These are phyloP conservation scores for Dendronephthya gigantea DNA, from an alignment of 64 coral and sea anemone species.

Conservation along the genomic window DNA sequence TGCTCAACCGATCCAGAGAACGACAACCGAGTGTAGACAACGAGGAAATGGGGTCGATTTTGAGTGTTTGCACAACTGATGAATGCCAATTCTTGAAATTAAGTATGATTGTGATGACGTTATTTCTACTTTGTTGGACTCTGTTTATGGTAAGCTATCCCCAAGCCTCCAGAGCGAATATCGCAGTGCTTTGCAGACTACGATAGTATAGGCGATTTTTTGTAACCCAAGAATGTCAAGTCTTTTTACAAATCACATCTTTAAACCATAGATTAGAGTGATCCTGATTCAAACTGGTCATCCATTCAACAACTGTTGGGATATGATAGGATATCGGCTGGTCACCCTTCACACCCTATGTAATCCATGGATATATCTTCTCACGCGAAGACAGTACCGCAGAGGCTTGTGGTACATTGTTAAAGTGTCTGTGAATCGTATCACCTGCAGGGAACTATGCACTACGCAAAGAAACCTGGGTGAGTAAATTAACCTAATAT, in stretches of 20 bases:
- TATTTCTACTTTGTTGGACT: slow-evolving; percentile 68
- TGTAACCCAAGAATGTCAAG: not conserved
- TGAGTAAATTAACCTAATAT: no score
- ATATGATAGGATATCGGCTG: slow-evolving; percentile 60
- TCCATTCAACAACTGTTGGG: slow-evolving; percentile 58
- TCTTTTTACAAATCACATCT: not conserved
- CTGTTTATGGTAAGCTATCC: slow-evolving; percentile 67
- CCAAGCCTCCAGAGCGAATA: not conserved
- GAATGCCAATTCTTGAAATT: slow-evolving; percentile 84
- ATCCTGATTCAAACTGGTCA: slow-evolving; percentile 71
- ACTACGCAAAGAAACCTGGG: not conserved
- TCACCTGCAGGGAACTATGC: slow-evolving; percentile 41
- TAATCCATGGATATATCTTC: slow-evolving; percentile 76
- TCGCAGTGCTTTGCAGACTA: no score
- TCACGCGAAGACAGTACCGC: slow-evolving; percentile 72
- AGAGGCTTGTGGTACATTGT: slow-evolving; percentile 81
- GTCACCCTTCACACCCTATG: slow-evolving; percentile 61
- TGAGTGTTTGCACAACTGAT: not conserved
- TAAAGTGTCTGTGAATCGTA: slow-evolving; percentile 36
- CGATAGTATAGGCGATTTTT: not conserved
- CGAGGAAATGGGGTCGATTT: not conserved
- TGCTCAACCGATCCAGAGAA: not conserved
- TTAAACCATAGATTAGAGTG: slow-evolving; percentile 35
- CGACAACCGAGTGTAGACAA: not conserved
- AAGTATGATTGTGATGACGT: slow-evolving; percentile 51